These are phyloP conservation scores for Antechinus flavipes DNA, from an alignment of 2,113 vertebrate genomes.

Conservation along the genomic window DNA sequence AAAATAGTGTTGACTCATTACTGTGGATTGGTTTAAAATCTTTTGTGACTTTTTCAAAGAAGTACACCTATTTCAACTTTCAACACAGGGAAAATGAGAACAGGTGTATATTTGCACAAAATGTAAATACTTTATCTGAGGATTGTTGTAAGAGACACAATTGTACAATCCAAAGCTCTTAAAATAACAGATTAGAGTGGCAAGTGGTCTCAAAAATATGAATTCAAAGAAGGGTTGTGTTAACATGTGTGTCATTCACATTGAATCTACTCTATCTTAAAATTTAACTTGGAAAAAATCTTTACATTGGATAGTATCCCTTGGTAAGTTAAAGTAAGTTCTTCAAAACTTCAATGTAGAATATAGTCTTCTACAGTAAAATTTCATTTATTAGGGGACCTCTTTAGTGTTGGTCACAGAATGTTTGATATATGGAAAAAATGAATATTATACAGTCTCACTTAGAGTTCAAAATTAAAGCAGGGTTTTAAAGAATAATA, in stretches of 20 bases:
- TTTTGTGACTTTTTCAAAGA: slow-evolving; percentile 29
- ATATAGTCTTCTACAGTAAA: slow-evolving; percentile 16
- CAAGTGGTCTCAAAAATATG: background rate
- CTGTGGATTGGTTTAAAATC: background rate
- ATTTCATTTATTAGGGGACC: background rate
- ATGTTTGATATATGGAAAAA: background rate
- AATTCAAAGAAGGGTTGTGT: background rate
- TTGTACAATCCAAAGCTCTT: background rate
- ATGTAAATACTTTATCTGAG: slow-evolving; percentile 32
- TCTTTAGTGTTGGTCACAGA: slow-evolving; percentile 14
- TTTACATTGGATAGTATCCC: background rate
- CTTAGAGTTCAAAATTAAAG: background rate
- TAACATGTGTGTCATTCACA: background rate
- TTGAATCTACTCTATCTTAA: background rate
- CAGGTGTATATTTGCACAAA: slow-evolving; percentile 18
- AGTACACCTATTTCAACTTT: slow-evolving; percentile 38
- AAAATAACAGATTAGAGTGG: background rate
- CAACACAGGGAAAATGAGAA: slow-evolving; percentile 40
- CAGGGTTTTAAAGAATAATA: background rate
- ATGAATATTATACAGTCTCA: background rate
- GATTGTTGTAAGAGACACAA: background rate
- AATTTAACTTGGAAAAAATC: slow-evolving; percentile 2
- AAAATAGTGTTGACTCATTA: slow-evolving; percentile 42
- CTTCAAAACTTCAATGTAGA: background rate
- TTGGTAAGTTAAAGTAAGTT: background rate